Evolutionary conservation across 2,113 vertebrate species (phyloP).

Genomic region (Rhinichthys klamathensis): DNA sequence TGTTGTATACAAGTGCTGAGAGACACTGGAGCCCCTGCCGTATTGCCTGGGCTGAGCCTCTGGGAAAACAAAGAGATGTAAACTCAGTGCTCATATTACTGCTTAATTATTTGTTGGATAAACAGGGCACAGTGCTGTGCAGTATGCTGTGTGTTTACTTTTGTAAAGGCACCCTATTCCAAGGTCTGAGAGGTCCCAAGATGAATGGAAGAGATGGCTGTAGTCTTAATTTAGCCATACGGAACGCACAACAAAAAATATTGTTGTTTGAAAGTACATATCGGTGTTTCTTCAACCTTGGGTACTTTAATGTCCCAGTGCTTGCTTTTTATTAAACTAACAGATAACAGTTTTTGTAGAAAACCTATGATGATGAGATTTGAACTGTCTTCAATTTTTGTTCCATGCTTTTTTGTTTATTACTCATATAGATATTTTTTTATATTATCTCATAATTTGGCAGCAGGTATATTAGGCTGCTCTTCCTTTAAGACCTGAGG

Average conservation of each 20-base stretch:
- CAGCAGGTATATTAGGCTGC: too few species aligned
- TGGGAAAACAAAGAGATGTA: slow-evolving; percentile 31
- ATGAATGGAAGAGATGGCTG: slow-evolving; percentile 1
- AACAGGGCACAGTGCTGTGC: background rate
- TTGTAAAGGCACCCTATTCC: background rate
- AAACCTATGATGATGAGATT: background rate
- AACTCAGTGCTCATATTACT: slow-evolving; percentile 13
- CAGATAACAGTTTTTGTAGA: background rate
- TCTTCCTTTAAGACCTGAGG: too few species aligned
- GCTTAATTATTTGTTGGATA: slow-evolving; percentile 37
- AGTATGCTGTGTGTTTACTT: background rate
- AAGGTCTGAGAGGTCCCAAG: slow-evolving; percentile 14
- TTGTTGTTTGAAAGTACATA: background rate
- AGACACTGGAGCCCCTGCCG: background rate
- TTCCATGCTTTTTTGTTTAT: background rate
- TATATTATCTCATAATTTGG: too few species aligned
- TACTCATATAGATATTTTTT: too few species aligned
- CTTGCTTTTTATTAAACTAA: background rate
- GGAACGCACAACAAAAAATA: background rate
- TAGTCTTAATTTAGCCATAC: background rate
- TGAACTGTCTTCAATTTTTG: background rate
- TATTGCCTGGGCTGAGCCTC: background rate
- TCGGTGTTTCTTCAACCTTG: background rate
- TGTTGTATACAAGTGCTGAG: slow-evolving; percentile 21
- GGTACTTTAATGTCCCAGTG: background rate